phyloP scores from a whole-genome alignment of 2,113 vertebrate species.

The Antechinus flavipes region DNA sequence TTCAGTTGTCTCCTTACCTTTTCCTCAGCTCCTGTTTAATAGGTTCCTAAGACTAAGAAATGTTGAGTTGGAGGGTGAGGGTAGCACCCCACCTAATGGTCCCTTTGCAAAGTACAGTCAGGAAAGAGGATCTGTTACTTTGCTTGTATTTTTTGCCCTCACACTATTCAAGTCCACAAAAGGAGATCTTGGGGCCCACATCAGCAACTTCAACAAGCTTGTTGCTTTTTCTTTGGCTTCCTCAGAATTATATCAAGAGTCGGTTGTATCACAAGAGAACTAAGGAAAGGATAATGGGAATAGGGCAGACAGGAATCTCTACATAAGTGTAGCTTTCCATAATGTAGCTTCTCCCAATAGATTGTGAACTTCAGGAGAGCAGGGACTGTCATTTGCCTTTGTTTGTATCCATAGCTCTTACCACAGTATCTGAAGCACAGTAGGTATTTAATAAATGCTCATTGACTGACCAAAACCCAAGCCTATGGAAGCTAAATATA shows the following conservation, averaged over 20 bases:
- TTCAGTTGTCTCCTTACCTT: constrained; percentile 23
- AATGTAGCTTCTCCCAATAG: too few relatives aligned
- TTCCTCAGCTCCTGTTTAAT: not conserved
- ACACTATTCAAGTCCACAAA: not conserved
- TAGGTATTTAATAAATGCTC: not conserved
- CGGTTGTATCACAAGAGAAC: not conserved
- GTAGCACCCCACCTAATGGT: constrained; percentile 50
- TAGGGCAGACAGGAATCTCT: not conserved
- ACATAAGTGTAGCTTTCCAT: too few relatives aligned
- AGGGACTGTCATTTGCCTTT: not conserved
- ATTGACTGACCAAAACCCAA: not conserved
- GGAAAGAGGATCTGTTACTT: not conserved
- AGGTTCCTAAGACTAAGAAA: constrained; percentile 16
- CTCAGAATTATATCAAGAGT: not conserved
- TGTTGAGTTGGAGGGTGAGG: constrained; percentile 9
- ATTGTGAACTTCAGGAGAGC: not conserved
- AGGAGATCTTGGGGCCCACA: not conserved
- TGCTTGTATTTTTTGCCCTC: not conserved
- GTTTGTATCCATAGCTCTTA: not conserved
- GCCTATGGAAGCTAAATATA: not conserved
- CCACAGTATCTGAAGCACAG: not conserved
- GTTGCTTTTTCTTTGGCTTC: not conserved
- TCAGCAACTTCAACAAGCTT: not conserved
- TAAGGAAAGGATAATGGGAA: not conserved
- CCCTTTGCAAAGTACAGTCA: constrained; percentile 51